Conservation (phyloP, 1,140 invertebrate species). For the Hestina assimilis region DNA sequence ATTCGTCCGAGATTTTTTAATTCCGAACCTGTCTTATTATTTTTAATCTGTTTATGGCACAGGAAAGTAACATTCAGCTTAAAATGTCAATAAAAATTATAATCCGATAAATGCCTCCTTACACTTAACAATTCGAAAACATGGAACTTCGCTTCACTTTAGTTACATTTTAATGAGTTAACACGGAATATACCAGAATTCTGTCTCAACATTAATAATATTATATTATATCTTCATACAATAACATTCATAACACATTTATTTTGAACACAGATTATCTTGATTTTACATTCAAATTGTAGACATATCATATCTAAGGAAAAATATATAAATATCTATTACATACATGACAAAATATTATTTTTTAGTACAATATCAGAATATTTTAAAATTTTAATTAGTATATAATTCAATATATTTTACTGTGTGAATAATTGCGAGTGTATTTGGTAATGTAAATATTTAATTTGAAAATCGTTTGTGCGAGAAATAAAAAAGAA, state of each 20-base stretch:
- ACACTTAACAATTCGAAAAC: constrained; percentile 21
- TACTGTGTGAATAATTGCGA: constrained; percentile 47
- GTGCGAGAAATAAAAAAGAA: constrained; percentile 59
- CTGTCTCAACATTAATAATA: constrained; percentile 45
- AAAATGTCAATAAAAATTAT: constrained; percentile 21
- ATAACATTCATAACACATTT: constrained; percentile 63
- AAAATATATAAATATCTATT: constrained; percentile 55
- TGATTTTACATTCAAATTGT: constrained; percentile 66
- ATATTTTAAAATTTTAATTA: constrained; percentile 43
- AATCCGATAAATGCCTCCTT: constrained; percentile 21
- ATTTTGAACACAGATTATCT: constrained; percentile 66
- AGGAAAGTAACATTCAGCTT: constrained; percentile 28
- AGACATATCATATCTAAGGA: constrained; percentile 67
- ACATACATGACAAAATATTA: constrained; percentile 60
- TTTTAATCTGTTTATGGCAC: constrained; percentile 39
- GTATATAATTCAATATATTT: constrained; percentile 41
- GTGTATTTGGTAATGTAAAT: constrained; percentile 37
- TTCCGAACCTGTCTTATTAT: constrained; percentile 16
- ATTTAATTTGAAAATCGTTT: constrained; percentile 35
- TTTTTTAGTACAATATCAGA: constrained; percentile 47
- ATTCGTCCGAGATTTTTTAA: too few relatives aligned
- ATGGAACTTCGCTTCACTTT: constrained; percentile 23
- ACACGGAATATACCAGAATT: constrained; percentile 40
- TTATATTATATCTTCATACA: constrained; percentile 48
- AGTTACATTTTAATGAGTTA: constrained; percentile 26